phyloP scores from a whole-genome alignment of 92 coral and sea anemone species.

The Galaxea fascicularis region DNA sequence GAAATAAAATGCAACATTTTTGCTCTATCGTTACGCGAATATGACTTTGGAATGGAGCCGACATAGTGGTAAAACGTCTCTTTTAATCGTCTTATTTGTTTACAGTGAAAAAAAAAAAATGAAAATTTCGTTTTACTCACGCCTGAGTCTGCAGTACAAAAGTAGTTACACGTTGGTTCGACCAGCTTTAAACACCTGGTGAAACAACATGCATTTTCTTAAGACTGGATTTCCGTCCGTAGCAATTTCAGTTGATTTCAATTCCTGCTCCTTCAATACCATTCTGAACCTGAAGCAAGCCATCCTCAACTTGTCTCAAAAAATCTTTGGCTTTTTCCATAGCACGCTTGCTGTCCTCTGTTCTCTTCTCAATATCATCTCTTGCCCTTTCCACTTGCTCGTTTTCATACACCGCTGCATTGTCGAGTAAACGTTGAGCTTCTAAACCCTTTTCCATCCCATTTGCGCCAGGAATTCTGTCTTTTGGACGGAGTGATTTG shows the following conservation, averaged over 20 bases:
- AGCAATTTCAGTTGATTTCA: background rate
- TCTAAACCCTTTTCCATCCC: background rate
- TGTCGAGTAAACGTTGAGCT: constrained; percentile 35
- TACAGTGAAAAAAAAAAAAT: too few relatives aligned
- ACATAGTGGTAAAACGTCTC: too few relatives aligned
- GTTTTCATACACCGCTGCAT: constrained; percentile 52
- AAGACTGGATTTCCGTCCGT: too few relatives aligned
- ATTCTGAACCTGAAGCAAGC: constrained; percentile 61
- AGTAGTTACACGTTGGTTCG: too few relatives aligned
- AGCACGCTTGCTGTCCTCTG: constrained; percentile 66
- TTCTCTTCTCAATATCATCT: constrained; percentile 67
- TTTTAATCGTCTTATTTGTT: too few relatives aligned
- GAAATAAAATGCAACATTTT: too few relatives aligned
- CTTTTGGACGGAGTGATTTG: constrained; percentile 23
- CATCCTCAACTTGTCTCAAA: constrained; percentile 59
- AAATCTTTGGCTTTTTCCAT: constrained; percentile 63
- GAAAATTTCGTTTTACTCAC: too few relatives aligned
- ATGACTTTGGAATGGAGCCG: too few relatives aligned
- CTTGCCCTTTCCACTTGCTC: constrained; percentile 64
- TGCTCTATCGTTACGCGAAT: too few relatives aligned
- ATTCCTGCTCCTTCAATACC: background rate
- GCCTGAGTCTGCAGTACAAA: too few relatives aligned
- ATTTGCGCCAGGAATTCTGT: constrained; percentile 18
- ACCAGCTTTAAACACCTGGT: background rate
- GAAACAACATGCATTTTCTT: background rate